These are phyloP conservation scores for Halcyon chelicuti DNA, from an alignment of 2,797 vertebrate genomes.

Conservation along the genomic window DNA sequence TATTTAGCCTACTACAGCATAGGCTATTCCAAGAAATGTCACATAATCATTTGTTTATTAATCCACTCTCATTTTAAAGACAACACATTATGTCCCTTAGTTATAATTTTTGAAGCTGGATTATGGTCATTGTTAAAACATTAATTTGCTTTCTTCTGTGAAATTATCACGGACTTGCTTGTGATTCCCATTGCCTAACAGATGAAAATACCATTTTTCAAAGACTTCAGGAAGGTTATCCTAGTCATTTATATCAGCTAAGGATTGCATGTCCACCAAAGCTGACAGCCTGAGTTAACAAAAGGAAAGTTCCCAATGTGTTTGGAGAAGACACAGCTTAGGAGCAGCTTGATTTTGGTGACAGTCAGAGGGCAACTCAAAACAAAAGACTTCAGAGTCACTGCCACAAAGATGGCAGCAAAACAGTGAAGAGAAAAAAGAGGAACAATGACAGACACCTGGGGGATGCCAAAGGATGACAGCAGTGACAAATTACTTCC, in stretches of 20 bases:
- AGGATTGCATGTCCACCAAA: background rate
- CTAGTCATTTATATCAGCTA: background rate
- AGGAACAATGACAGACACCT: background rate
- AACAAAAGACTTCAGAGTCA: background rate
- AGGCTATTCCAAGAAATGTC: background rate
- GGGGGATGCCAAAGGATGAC: background rate
- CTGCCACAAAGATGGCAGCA: background rate
- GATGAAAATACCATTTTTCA: background rate
- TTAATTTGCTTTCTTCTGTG: background rate
- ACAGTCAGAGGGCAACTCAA: background rate
- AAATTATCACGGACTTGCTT: background rate
- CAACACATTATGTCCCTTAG: background rate
- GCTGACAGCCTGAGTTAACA: background rate
- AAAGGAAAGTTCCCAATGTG: background rate
- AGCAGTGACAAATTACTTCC: background rate
- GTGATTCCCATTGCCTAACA: background rate
- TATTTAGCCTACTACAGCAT: background rate
- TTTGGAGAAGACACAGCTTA: background rate
- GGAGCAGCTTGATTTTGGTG: background rate
- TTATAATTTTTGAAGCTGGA: background rate
- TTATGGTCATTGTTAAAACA: background rate
- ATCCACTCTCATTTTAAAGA: constrained; percentile 12
- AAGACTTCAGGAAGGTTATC: background rate
- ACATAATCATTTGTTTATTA: constrained; percentile 8
- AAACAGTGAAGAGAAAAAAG: background rate